Percentiles rank a stretch among this genome's conserved stretches.
These are phyloP conservation scores for Clarias platycephalus DNA, from an alignment of 2,797 vertebrate genomes.

Conservation along the genomic window DNA sequence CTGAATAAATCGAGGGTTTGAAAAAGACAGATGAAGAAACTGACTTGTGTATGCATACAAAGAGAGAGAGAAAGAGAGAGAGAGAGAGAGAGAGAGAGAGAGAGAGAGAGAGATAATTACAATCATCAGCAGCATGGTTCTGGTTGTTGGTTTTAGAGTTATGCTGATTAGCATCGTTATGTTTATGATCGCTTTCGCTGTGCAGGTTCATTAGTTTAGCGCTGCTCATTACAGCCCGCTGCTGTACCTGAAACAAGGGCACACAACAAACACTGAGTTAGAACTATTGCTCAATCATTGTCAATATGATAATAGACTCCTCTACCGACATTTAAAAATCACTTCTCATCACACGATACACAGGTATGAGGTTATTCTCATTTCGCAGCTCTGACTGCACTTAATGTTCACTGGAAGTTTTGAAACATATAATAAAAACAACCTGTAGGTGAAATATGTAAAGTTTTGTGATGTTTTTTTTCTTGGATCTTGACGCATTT, in stretches of 20 bases:
- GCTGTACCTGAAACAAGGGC: slow-evolving; percentile 50
- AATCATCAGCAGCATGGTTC: slow-evolving; percentile 49
- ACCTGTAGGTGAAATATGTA: no score
- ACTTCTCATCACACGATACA: background rate
- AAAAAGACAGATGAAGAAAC: background rate
- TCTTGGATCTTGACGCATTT: background rate
- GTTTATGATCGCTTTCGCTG: slow-evolving; percentile 47
- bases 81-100: slow-evolving; percentile 16
- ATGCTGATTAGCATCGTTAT: slow-evolving; percentile 48
- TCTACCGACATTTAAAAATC: background rate
- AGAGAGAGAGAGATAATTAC: slow-evolving; percentile 29
- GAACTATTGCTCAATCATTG: background rate
- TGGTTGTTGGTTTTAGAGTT: slow-evolving; percentile 49
- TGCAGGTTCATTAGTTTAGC: slow-evolving; percentile 42
- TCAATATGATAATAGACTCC: background rate
- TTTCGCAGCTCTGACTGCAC: background rate
- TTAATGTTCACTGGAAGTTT: background rate
- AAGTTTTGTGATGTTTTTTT: no score
- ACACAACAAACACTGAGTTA: slow-evolving; percentile 44
- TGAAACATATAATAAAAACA: background rate
- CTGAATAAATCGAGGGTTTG: slow-evolving; percentile 52
- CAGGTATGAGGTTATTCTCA: background rate
- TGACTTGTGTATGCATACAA: slow-evolving; percentile 3
- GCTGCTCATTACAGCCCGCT: slow-evolving; percentile 30
- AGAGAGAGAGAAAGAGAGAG: slow-evolving; percentile 18